Conservation (phyloP, 2,888 invertebrate genomes). For the Apeira syringaria region DNA sequence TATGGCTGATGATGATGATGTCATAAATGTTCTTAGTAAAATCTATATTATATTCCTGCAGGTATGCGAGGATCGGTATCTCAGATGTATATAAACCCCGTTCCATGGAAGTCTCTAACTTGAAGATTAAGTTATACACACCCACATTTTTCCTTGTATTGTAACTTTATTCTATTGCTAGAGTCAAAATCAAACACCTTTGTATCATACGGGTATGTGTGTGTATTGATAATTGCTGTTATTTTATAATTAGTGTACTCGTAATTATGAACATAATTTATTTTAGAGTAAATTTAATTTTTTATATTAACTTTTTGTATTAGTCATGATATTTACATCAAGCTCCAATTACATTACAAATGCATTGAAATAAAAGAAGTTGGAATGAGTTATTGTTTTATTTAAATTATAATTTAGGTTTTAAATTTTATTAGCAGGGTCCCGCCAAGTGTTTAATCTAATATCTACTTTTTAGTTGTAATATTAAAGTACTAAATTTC, state of each 20-base stretch:
- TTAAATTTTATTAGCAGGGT: slow-evolving; percentile 52
- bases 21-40: too few relatives aligned
- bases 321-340: slow-evolving; percentile 39
- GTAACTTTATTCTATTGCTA: slow-evolving; percentile 15
- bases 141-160: neutral
- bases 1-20: too few relatives aligned
- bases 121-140: slow-evolving; percentile 32
- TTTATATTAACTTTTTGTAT: slow-evolving; percentile 53
- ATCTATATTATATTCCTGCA: slow-evolving; percentile 40
- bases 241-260: slow-evolving; percentile 19
- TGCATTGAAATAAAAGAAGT: slow-evolving; percentile 52
- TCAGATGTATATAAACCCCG: slow-evolving; percentile 85
- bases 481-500: slow-evolving; percentile 20
- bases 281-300: slow-evolving; percentile 60
- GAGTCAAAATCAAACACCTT: slow-evolving; percentile 32
- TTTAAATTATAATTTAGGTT: slow-evolving; percentile 32
- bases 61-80: slow-evolving; percentile 87
- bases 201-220: slow-evolving; percentile 2
- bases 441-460: slow-evolving; percentile 52
- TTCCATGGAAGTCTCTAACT: slow-evolving; percentile 84
- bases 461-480: slow-evolving; percentile 21
- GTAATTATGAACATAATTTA: slow-evolving; percentile 37
- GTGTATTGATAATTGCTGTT: slow-evolving; percentile 22
- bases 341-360: slow-evolving; percentile 31
- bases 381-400: slow-evolving; percentile 24